Conservation (phyloP, 2,113 vertebrate species). For the Atrichornis clamosus region DNA sequence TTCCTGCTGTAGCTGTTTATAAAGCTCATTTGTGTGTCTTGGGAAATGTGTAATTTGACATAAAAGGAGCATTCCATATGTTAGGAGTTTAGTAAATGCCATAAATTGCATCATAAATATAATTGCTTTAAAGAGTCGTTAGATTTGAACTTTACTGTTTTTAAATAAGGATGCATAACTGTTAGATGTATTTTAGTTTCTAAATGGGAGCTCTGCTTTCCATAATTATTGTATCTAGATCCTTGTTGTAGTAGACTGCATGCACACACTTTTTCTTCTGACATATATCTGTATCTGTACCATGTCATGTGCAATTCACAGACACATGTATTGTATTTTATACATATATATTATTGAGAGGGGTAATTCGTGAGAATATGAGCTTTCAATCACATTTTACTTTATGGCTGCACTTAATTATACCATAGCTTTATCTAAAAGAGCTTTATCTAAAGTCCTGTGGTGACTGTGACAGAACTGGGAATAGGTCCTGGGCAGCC, state of each 20-base stretch:
- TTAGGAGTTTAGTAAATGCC: conserved; percentile 30
- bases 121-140: conserved; percentile 13
- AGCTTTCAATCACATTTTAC: neutral
- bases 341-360: neutral
- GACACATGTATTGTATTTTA: neutral
- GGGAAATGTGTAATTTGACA: conserved; percentile 48
- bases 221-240: neutral
- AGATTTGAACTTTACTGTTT: conserved; percentile 22
- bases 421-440: neutral
- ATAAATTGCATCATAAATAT: conserved; percentile 10
- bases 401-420: neutral
- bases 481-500: neutral
- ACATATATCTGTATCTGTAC: neutral
- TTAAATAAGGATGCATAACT: neutral
- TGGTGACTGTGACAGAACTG: neutral
- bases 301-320: neutral
- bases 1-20: conserved; percentile 27
- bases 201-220: neutral
- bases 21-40: neutral
- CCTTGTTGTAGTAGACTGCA: neutral
- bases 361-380: neutral
- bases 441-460: neutral
- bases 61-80: conserved; percentile 53
- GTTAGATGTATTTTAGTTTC: neutral
- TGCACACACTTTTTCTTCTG: neutral